A percentile compares a stretch with the other conserved stretches of the same genome.
Evolutionary conservation across 2,113 vertebrate species (phyloP).

Genomic region (Motacilla alba): DNA sequence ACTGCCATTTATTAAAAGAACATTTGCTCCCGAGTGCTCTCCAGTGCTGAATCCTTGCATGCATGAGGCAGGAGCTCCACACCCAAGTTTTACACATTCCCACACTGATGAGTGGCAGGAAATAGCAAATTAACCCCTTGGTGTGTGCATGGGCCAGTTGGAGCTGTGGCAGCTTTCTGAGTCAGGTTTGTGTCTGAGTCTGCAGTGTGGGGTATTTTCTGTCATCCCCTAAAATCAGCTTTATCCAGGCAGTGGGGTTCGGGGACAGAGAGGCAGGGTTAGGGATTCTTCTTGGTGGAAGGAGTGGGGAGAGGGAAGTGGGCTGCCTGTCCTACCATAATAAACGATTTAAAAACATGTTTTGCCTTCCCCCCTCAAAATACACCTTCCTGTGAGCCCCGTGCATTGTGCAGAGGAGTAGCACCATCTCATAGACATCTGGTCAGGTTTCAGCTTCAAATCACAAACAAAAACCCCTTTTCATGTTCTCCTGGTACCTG

Average conservation of each 20-base stretch:
- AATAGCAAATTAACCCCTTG: background rate
- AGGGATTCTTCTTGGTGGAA: background rate
- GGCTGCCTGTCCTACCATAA: background rate
- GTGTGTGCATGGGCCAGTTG: background rate
- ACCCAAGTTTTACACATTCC: background rate
- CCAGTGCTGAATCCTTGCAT: background rate
- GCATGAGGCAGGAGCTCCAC: background rate
- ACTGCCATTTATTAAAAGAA: background rate
- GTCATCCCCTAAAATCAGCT: background rate
- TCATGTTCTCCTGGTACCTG: background rate
- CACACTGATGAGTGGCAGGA: background rate
- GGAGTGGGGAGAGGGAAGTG: background rate
- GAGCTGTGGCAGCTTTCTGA: background rate
- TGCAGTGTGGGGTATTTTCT: background rate
- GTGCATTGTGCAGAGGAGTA: background rate
- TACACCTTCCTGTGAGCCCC: background rate
- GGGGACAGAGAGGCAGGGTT: background rate
- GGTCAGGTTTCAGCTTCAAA: background rate
- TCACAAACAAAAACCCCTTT: background rate
- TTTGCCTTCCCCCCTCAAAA: background rate
- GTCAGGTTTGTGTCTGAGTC: background rate
- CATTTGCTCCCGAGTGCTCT: background rate
- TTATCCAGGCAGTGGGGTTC: background rate
- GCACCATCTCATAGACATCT: background rate
- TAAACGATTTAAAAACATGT: accelerated